Evolutionary conservation across 2,797 vertebrate genomes (phyloP).

Genomic region (Agapornis canus): DNA sequence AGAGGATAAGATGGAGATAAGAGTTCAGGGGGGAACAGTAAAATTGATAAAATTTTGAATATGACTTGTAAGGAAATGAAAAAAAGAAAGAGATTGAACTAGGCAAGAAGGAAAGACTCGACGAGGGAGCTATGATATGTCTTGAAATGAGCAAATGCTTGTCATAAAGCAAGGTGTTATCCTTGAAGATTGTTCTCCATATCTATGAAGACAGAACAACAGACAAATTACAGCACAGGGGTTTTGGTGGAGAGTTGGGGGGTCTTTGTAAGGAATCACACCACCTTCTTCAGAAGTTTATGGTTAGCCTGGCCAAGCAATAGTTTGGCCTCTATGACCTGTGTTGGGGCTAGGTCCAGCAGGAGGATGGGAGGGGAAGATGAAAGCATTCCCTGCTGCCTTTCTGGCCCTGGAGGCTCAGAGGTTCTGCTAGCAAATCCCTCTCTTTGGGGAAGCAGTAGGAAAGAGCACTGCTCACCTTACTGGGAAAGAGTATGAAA

Average conservation of each 20-base stretch:
- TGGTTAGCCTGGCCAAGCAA: neutral
- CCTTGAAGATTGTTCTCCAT: neutral
- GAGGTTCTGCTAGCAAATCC: neutral
- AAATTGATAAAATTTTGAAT: conserved; percentile 5
- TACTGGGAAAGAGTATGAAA: neutral
- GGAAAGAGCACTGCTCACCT: neutral
- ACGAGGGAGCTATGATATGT: neutral
- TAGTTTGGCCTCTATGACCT: accelerated
- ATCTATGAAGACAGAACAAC: neutral
- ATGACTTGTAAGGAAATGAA: neutral
- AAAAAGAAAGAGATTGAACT: neutral
- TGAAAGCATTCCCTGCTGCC: neutral
- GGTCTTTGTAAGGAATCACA: neutral
- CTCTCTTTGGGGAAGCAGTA: neutral
- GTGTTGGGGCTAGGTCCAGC: neutral
- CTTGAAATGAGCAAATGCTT: conserved; percentile 18
- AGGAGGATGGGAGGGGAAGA: neutral
- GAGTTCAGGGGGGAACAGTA: neutral
- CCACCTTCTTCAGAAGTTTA: neutral
- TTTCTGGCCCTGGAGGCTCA: neutral
- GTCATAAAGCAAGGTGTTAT: neutral
- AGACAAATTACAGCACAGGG: neutral
- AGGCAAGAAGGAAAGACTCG: neutral
- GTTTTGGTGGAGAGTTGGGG: neutral
- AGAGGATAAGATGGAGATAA: neutral